These are phyloP conservation scores for Phyllotreta cruciferae DNA, from an alignment of 2,888 invertebrate species.

Conservation along the genomic window DNA sequence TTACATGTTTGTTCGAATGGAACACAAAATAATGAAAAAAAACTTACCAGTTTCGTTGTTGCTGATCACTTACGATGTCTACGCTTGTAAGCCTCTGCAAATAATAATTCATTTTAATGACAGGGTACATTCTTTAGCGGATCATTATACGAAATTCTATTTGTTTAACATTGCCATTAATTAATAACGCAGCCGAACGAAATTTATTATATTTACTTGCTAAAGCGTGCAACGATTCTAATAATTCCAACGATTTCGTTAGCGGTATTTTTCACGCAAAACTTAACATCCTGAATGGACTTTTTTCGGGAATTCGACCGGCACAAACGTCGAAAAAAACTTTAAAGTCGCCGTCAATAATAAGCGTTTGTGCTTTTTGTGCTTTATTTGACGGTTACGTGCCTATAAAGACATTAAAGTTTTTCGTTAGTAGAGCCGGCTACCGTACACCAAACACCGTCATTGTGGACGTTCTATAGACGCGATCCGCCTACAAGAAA, in stretches of 20 bases:
- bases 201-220: background rate
- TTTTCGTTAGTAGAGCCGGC: slow-evolving; percentile 9
- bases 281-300: background rate
- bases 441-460: slow-evolving; percentile 23
- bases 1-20: slow-evolving; percentile 39
- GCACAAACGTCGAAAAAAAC: too few species aligned
- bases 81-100: slow-evolving; percentile 25
- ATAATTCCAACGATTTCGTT: slow-evolving; percentile 2
- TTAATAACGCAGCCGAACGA: background rate
- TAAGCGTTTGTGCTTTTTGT: slow-evolving; percentile 5
- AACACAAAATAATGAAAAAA: slow-evolving; percentile 34
- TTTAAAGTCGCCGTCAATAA: background rate
- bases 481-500: slow-evolving; percentile 21
- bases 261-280: background rate
- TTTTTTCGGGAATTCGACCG: too few species aligned
- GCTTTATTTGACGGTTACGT: slow-evolving; percentile 8
- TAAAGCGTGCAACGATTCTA: background rate
- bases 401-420: slow-evolving; percentile 30
- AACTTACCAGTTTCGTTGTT: slow-evolving; percentile 35
- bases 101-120: slow-evolving; percentile 25
- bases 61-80: slow-evolving; percentile 32
- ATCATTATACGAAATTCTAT: slow-evolving; percentile 15
- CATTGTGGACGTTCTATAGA: slow-evolving; percentile 16
- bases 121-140: slow-evolving; percentile 18
- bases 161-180: background rate